A percentile compares a stretch with the other conserved stretches of the same genome.
Evolutionary conservation across 2,113 vertebrate species (phyloP).

Genomic region (Cyphomyrus discorhynchus): DNA sequence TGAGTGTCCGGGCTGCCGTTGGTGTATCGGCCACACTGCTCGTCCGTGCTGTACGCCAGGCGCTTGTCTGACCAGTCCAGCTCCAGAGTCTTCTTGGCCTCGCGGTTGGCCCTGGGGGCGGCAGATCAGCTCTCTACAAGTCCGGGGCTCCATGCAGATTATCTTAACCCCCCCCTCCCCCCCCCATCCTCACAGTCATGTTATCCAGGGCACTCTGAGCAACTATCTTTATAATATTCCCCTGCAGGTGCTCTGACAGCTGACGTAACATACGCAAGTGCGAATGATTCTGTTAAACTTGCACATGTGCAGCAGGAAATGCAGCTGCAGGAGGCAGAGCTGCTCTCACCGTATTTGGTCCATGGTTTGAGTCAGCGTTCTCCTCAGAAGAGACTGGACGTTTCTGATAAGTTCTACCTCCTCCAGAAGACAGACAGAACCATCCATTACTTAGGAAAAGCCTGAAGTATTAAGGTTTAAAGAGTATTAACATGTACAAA

Average conservation of each 20-base stretch:
- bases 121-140: neutral
- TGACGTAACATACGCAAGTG: neutral
- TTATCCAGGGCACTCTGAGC: neutral
- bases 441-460: neutral
- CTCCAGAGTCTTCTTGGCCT: slow-evolving; percentile 72
- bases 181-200: neutral
- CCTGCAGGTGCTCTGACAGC: neutral
- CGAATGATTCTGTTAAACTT: neutral
- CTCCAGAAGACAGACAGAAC: slow-evolving; percentile 46
- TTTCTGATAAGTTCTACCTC: slow-evolving; percentile 81
- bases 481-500: neutral
- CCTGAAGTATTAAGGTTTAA: neutral
- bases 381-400: slow-evolving; percentile 79
- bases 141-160: neutral
- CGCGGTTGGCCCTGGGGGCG: slow-evolving; percentile 64
- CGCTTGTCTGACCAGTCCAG: slow-evolving; percentile 83
- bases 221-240: neutral
- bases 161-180: neutral
- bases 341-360: slow-evolving; percentile 76
- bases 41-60: slow-evolving; percentile 68
- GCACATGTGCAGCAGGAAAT: neutral
- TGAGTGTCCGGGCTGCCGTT: slow-evolving; percentile 67
- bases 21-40: slow-evolving; percentile 57
- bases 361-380: slow-evolving; percentile 68
- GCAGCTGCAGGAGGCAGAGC: too few relatives aligned